Base-by-base conservation (phyloP, 2,113 vertebrate genomes). In the Gymnocephalus cernua region DNA sequence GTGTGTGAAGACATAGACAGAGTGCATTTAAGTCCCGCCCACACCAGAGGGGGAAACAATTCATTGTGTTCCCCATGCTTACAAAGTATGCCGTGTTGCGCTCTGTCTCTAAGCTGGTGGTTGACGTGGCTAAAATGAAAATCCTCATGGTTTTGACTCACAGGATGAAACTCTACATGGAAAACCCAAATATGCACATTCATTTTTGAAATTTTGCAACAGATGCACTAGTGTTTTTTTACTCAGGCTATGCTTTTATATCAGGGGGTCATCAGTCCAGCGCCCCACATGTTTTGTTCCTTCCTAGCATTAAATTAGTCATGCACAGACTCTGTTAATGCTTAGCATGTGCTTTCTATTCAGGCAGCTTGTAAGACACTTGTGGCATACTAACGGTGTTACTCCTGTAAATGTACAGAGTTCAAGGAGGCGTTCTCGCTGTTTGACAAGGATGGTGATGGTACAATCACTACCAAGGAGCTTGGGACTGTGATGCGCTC, bases 351-450 rank as follows among this genome's bases (percentile, higher is more conserved):
- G n/a, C 69, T 56, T 64, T 61, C 10, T 48, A 63, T n/a, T 38
- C 38, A 48, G 41, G 61, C 4, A 2, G n/a, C 18, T 25, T 63
- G 6, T 57, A 61, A 65, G 15, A 21, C 45, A 21, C 21, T 53
- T 7, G 1, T 16, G 18, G 6, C 29, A 45, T 8, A 10, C 68
- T 84, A 15, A 53, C 5, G 1, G 21, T 19, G 41, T 80, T 78
- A 21, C 74, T 57, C 85, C 25, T 89, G 57, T 80, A n/a, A 64
- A 45, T 76, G 5, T 71, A n/a, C 94, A 98, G 97, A 97, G 91
- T 97, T 98, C 95, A 97, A 97, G 90, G 97, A 97, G 92, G 96
- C 96, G 0, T 98, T 98, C 91, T 98, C 97, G 73, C 96, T 98
- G 80, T 98, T 98, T 0, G 96, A 97, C 92, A 97, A 97, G 93